phyloP scores from a whole-genome alignment of 2,888 invertebrate genomes.

The Coelinius sp. region DNA sequence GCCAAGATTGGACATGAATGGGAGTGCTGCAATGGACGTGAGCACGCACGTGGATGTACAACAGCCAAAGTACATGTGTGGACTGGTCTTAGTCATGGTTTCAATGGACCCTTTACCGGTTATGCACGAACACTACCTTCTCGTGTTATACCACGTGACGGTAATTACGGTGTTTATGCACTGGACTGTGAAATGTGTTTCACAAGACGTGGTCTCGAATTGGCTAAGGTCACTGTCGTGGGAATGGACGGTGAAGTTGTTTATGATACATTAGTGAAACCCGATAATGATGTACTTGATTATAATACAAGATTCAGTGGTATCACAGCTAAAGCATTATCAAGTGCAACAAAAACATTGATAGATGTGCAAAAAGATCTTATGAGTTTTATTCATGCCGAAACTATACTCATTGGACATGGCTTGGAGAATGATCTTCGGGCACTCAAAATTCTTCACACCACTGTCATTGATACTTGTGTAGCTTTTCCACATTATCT shows the following conservation, averaged over 20 bases:
- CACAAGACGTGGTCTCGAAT: conserved; percentile 87
- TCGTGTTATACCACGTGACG: conserved; percentile 72
- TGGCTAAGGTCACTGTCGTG: conserved; percentile 90
- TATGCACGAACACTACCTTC: conserved; percentile 75
- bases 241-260: conserved; percentile 81
- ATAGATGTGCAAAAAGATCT: conserved; percentile 89
- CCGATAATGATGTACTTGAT: conserved; percentile 87
- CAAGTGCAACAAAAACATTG: conserved; percentile 77
- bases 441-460: conserved; percentile 87
- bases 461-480: conserved; percentile 90
- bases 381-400: conserved; percentile 82
- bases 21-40: conserved; percentile 77
- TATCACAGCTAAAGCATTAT: conserved; percentile 79
- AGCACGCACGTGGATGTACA: conserved; percentile 77
- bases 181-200: conserved; percentile 99
- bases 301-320: conserved; percentile 97
- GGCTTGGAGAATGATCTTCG: conserved; percentile 94
- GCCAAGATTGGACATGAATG: conserved; percentile 68
- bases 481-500: conserved; percentile 88
- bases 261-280: conserved; percentile 88
- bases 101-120: conserved; percentile 82
- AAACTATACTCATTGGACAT: conserved; percentile 95
- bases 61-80: conserved; percentile 81
- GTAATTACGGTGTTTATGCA: conserved; percentile 78
- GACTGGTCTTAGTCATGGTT: conserved; percentile 79